Base-by-base conservation (phyloP, 2,113 vertebrate species). In the Hucho hucho region DNA sequence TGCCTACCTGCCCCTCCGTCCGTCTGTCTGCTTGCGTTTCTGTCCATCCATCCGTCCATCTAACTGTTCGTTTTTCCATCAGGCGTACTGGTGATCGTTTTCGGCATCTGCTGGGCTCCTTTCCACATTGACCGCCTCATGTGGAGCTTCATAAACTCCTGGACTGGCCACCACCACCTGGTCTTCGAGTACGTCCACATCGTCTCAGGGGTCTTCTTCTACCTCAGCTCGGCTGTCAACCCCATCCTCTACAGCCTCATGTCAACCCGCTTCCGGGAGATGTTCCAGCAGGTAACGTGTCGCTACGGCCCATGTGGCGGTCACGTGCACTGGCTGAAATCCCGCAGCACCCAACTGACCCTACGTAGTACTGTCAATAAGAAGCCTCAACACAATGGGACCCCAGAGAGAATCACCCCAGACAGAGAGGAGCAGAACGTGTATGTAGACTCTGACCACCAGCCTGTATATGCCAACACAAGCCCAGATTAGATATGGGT, bases 191-290 rank as follows among this genome's bases (percentile, higher is more conserved):
- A 87, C 0, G 56, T 97, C 77, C 97, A 98, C 73, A 74, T 97
- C 1, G 4, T 95, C 77, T 98, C 96, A 0, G 96, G 96, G 0
- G 75, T 96, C 75, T 94, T 94, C 87, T 97, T 98, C 93, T 98
- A 98, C 88, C 87, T 98, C 49, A 94, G 97, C 88, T 96, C 95
- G 0, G 95, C 94, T 0, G 75, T 93, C 85, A 98, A 97, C 85
- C 96, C 97, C 3, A 89, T 98, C 79, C 94, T 97, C n/a, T 97
- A 98, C 90, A 98, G 94, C 87, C 90, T 99, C 83, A 95, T 98
- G 95, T 99, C 96, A 81, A 95, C 91, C 0, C 93, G 93, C 43
- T 99, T 98, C 92, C 92, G 94, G 5, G 95, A 96, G 87, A 94
- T 94, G 93, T 98, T 97, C 91, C 84, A 80, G 43, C 93, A 95